Conservation (phyloP, 1,140 invertebrate species). For the Drosophila truncata region DNA sequence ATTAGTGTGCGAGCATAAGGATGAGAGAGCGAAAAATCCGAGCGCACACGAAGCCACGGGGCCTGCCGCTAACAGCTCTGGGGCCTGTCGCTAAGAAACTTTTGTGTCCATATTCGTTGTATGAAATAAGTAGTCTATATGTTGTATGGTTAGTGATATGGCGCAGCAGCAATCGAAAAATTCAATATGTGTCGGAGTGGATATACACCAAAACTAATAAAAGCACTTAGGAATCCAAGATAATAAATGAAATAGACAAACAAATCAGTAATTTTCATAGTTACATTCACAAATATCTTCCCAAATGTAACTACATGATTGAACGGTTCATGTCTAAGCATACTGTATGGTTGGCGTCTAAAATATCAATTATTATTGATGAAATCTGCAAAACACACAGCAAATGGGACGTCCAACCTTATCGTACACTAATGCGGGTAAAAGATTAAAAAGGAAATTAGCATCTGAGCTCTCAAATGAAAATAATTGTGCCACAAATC, state of each 20-base stretch:
- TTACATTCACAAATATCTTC: constrained; percentile 31
- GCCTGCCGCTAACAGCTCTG: too few species aligned
- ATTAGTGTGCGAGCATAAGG: too few species aligned
- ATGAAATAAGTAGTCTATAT: too few species aligned
- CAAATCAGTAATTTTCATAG: constrained; percentile 21
- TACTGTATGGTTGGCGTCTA: constrained; percentile 26
- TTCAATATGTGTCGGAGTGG: constrained; percentile 13
- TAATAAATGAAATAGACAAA: constrained; percentile 24
- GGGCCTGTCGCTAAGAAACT: too few species aligned
- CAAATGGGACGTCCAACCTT: not conserved
- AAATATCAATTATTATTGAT: constrained; percentile 30
- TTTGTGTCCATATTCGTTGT: too few species aligned
- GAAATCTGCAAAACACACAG: constrained; percentile 5
- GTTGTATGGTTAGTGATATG: too few species aligned
- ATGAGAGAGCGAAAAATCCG: too few species aligned
- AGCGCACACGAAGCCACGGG: too few species aligned
- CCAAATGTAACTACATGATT: constrained; percentile 44
- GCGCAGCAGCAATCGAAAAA: constrained; percentile 9
- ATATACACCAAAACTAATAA: too few species aligned
- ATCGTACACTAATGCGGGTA: not conserved
- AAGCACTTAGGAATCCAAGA: constrained; percentile 8
- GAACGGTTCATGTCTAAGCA: constrained; percentile 32
- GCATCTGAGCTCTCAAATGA: constrained; percentile 3
- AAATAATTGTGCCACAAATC: not conserved
- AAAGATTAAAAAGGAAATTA: constrained; percentile 1